A percentile compares a stretch with the other conserved stretches of the same genome.
phyloP scores from a whole-genome alignment of 2,888 invertebrate genomes.

The Polydrusus cervinus region DNA sequence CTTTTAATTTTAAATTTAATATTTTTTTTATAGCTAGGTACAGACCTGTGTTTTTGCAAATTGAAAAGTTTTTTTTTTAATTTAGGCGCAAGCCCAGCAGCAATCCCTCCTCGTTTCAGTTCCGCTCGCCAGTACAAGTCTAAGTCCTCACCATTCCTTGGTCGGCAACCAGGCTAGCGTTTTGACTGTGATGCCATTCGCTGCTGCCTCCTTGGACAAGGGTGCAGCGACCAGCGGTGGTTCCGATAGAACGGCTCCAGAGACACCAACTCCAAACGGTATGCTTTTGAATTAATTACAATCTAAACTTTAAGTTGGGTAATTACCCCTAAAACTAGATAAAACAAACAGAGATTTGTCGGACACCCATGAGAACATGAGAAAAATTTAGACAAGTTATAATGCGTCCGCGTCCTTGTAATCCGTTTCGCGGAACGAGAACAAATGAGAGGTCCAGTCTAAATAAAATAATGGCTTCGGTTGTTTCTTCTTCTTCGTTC shows the following conservation, averaged over 20 bases:
- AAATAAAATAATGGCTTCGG: too few relatives aligned
- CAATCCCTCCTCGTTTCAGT: conserved; percentile 77
- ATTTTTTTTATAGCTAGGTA: too few relatives aligned
- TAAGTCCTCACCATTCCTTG: conserved; percentile 67
- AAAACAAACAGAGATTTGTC: not conserved
- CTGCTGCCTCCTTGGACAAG: conserved; percentile 50
- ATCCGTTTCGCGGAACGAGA: too few relatives aligned
- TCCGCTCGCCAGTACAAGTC: conserved; percentile 74
- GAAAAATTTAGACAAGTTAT: too few relatives aligned
- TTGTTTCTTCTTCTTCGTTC: too few relatives aligned
- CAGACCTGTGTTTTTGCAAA: too few relatives aligned
- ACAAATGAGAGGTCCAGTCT: too few relatives aligned
- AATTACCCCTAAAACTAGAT: too few relatives aligned
- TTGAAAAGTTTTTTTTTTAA: not conserved
- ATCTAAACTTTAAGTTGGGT: too few relatives aligned
- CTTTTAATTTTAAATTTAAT: not conserved
- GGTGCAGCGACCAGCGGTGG: conserved; percentile 37
- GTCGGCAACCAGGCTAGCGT: conserved; percentile 64
- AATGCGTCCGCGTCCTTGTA: too few relatives aligned
- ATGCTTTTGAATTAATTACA: conserved; percentile 5
- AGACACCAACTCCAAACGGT: conserved; percentile 44
- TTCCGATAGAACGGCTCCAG: conserved; percentile 54
- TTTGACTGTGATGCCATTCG: conserved; percentile 58
- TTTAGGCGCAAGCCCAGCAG: conserved; percentile 27
- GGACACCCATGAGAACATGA: too few relatives aligned